A percentile compares a stretch with the other conserved stretches of the same genome.
phyloP scores from a whole-genome alignment of 2,797 vertebrate genomes.

The Limnodromus scolopaceus region DNA sequence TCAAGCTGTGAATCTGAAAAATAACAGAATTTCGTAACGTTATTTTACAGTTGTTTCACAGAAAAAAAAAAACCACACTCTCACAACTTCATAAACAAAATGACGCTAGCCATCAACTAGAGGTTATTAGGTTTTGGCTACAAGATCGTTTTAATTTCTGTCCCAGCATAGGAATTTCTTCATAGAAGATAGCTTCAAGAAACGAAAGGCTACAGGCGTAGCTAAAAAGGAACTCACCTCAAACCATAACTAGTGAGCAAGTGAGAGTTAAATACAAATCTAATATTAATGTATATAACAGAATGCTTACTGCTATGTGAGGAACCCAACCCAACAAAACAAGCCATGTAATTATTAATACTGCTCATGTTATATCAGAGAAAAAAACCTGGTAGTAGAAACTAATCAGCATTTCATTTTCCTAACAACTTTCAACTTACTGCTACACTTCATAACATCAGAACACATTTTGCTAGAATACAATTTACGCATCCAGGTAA shows the following conservation, averaged over 20 bases:
- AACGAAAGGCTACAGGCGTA: not conserved
- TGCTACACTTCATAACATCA: not conserved
- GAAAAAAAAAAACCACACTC: not conserved
- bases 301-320: not conserved
- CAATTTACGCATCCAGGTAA: not conserved
- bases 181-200: not conserved
- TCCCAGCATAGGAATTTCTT: not conserved
- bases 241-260: not conserved
- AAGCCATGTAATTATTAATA: not conserved
- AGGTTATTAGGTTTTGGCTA: not conserved
- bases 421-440: not conserved
- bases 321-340: not conserved
- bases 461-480: not conserved
- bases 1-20: conserved; percentile 59
- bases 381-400: not conserved
- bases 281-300: not conserved
- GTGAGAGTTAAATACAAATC: not conserved
- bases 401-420: not conserved
- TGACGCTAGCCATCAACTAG: not conserved
- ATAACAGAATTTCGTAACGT: conserved; percentile 53
- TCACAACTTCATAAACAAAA: not conserved
- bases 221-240: not conserved
- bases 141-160: not conserved
- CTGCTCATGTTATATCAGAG: not conserved
- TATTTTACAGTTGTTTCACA: conserved; percentile 17